These are phyloP conservation scores for Darevskia nairensis DNA, from an alignment of 2,797 vertebrate genomes.

Conservation along the genomic window DNA sequence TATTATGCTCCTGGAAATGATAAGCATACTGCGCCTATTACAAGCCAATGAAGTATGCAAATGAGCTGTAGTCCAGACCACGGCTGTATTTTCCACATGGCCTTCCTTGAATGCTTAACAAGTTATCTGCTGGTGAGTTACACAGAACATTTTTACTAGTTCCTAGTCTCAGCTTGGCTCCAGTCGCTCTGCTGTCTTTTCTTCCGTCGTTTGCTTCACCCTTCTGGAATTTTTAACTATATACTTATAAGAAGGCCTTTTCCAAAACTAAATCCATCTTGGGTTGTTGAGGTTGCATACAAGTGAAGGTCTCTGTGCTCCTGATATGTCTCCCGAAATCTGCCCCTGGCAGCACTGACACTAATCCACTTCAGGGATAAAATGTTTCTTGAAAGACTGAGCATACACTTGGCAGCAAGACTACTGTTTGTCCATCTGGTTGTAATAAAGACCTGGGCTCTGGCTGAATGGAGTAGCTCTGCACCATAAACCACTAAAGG, in stretches of 20 bases:
- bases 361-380: conserved; percentile 44
- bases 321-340: conserved; percentile 35
- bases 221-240: conserved; percentile 36
- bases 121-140: not conserved
- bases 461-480: conserved; percentile 50
- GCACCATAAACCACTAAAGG: conserved; percentile 36
- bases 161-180: conserved; percentile 5
- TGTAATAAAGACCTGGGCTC: conserved; percentile 62
- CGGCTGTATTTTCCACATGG: conserved; percentile 24
- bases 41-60: conserved; percentile 33
- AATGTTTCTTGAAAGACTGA: conserved; percentile 58
- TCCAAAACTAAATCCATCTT: conserved; percentile 46
- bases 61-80: conserved; percentile 19
- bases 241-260: conserved; percentile 32
- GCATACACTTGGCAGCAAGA: conserved; percentile 57
- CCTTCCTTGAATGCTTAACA: not conserved
- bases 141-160: conserved; percentile 5
- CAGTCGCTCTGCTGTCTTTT: conserved; percentile 27
- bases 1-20: not conserved
- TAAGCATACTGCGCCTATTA: not conserved
- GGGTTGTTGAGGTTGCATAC: not conserved
- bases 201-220: conserved; percentile 33
- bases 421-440: conserved; percentile 69
- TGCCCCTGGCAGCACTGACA: conserved; percentile 35
- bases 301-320: conserved; percentile 16